Conservation (phyloP, 92 coral and sea anemone genomes). For the Porites divaricata region DNA sequence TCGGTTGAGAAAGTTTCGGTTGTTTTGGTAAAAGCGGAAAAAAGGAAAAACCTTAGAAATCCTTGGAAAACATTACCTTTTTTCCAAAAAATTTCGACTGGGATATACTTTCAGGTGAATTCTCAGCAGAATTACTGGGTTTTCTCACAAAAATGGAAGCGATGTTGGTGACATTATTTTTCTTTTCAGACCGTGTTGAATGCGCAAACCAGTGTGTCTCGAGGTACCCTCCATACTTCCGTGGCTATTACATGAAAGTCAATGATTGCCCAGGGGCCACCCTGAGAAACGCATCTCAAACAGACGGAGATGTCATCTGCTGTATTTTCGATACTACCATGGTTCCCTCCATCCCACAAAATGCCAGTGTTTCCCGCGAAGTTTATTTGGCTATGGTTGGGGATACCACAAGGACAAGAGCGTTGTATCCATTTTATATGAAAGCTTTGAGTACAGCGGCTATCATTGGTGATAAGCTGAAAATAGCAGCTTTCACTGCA, state of each 20-base stretch:
- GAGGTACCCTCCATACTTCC: constrained; percentile 39
- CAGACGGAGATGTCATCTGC: constrained; percentile 43
- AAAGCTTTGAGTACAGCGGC: constrained; percentile 61
- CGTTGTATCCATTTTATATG: constrained; percentile 60
- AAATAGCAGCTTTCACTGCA: constrained; percentile 65
- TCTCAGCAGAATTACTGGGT: too few relatives aligned
- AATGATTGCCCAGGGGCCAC: constrained; percentile 70
- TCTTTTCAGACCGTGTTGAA: background rate
- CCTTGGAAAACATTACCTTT: too few relatives aligned
- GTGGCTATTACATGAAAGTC: constrained; percentile 55
- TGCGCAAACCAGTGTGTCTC: constrained; percentile 28
- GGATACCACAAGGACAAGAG: constrained; percentile 52
- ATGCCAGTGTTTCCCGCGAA: constrained; percentile 30
- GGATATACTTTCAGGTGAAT: too few relatives aligned
- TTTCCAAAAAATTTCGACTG: too few relatives aligned
- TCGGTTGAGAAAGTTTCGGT: too few relatives aligned
- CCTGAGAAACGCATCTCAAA: constrained; percentile 29
- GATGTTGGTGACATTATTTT: too few relatives aligned
- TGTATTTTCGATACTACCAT: constrained; percentile 56
- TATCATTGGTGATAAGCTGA: constrained; percentile 11
- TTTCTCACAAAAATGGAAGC: too few relatives aligned
- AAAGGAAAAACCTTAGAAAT: too few relatives aligned
- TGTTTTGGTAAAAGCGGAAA: too few relatives aligned
- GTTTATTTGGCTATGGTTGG: constrained; percentile 54
- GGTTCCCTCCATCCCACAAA: constrained; percentile 16